Percentiles rank a stretch among this genome's conserved stretches.
phyloP scores from a whole-genome alignment of 2,113 vertebrate genomes.

The Epinephelus fuscoguttatus region DNA sequence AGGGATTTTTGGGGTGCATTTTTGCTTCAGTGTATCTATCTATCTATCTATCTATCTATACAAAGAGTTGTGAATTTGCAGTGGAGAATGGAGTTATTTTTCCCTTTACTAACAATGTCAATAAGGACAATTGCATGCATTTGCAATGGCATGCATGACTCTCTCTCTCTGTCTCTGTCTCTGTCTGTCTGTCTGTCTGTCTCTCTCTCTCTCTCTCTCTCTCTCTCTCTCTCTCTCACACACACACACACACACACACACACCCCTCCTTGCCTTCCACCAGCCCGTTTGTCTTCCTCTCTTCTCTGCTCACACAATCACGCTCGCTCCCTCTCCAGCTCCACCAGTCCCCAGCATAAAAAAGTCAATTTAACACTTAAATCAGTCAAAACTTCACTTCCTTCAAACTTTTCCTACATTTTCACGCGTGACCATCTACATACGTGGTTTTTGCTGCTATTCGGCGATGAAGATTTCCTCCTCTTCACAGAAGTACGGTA shows the following conservation, averaged over 20 bases:
- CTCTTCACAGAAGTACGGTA: neutral
- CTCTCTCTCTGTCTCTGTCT: neutral
- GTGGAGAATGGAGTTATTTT: neutral
- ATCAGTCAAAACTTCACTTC: neutral
- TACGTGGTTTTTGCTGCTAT: neutral
- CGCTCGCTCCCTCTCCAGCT: neutral
- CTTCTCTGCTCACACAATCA: neutral
- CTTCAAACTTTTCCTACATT: neutral
- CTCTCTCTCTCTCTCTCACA: conserved; percentile 4
- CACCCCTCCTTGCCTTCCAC: conserved; percentile 33
- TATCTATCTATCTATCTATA: too few relatives aligned
- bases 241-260: conserved; percentile 28
- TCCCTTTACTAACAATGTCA: neutral
- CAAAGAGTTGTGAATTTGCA: neutral
- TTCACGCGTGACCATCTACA: neutral
- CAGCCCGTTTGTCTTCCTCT: conserved; percentile 2
- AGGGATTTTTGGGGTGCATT: too few relatives aligned
- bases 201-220: neutral
- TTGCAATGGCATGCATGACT: neutral
- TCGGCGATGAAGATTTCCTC: conserved; percentile 7
- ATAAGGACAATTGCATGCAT: neutral
- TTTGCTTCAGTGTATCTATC: too few relatives aligned
- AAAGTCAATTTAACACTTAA: neutral
- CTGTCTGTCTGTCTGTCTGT: neutral
- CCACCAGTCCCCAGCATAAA: neutral